Evolutionary conservation across 2,113 vertebrate genomes (phyloP).

Genomic region (Pardalotus punctatus): DNA sequence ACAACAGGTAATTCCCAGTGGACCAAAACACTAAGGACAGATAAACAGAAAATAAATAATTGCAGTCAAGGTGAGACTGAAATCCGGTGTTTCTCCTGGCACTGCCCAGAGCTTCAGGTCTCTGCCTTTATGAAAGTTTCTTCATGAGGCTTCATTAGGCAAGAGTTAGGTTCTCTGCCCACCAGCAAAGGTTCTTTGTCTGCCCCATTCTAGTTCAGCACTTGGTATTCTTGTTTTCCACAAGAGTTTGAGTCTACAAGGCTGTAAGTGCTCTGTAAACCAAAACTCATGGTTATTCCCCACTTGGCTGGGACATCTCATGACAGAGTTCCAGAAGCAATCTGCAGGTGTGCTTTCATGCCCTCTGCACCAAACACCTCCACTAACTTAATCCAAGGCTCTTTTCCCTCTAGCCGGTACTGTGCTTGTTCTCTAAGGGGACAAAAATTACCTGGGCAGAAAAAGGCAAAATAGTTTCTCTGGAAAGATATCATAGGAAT

Average conservation of each 20-base stretch:
- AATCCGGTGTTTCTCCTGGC: neutral
- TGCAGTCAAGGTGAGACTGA: neutral
- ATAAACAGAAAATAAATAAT: neutral
- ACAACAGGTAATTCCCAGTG: neutral
- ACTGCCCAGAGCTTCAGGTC: neutral
- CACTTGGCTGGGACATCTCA: neutral
- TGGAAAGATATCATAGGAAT: neutral
- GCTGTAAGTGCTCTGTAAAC: neutral
- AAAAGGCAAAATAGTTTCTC: neutral
- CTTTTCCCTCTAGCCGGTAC: neutral
- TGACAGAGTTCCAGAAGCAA: neutral
- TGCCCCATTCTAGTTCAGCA: neutral
- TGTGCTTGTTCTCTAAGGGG: neutral
- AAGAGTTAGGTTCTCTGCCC: neutral
- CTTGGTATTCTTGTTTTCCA: neutral
- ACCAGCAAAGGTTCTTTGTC: neutral
- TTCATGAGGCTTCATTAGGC: neutral
- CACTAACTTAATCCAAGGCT: neutral
- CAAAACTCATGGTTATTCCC: neutral
- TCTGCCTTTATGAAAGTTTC: neutral
- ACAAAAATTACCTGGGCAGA: neutral
- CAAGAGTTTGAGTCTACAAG: neutral
- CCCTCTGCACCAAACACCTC: neutral
- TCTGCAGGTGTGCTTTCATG: neutral
- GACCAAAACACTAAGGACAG: neutral